phyloP scores from a whole-genome alignment of 2,113 vertebrate genomes.

The Guaruba guarouba region DNA sequence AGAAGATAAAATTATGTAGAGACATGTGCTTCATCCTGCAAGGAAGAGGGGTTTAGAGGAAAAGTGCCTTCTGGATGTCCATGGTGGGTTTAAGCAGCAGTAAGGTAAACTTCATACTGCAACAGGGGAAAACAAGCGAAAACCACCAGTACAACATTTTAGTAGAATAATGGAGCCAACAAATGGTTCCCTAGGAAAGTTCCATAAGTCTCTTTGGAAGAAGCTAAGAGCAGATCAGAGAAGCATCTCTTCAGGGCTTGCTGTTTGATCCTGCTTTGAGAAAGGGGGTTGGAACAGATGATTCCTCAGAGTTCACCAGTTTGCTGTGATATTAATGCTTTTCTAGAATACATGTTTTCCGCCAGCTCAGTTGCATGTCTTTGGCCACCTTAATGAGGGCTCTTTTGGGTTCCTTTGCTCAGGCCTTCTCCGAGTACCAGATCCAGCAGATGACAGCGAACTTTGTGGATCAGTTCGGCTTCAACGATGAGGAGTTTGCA shows the following conservation, averaged over 20 bases:
- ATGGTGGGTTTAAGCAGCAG: not conserved
- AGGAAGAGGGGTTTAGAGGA: not conserved
- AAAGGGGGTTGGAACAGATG: rapidly evolving
- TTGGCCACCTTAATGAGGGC: not conserved
- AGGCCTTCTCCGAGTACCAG: slow-evolving; percentile 98
- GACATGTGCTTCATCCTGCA: not conserved
- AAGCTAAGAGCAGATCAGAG: not conserved
- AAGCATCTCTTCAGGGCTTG: too few relatives aligned
- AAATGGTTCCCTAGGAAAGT: not conserved
- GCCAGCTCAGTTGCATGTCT: rapidly evolving
- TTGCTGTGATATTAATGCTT: rapidly evolving
- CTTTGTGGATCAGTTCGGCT: slow-evolving; percentile 97
- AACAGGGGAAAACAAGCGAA: not conserved
- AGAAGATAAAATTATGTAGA: not conserved
- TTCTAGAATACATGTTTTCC: not conserved
- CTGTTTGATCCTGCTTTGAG: not conserved
- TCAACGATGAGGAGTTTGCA: slow-evolving; percentile 95
- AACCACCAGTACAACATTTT: rapidly evolving
- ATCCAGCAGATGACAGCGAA: slow-evolving; percentile 97
- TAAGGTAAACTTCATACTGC: not conserved
- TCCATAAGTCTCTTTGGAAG: not conserved
- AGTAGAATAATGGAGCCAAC: not conserved
- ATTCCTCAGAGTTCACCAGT: not conserved
- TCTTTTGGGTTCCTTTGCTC: not conserved
- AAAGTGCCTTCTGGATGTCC: not conserved